These are phyloP conservation scores for Diogma glabrata DNA, from an alignment of 2,888 invertebrate genomes.

Conservation along the genomic window DNA sequence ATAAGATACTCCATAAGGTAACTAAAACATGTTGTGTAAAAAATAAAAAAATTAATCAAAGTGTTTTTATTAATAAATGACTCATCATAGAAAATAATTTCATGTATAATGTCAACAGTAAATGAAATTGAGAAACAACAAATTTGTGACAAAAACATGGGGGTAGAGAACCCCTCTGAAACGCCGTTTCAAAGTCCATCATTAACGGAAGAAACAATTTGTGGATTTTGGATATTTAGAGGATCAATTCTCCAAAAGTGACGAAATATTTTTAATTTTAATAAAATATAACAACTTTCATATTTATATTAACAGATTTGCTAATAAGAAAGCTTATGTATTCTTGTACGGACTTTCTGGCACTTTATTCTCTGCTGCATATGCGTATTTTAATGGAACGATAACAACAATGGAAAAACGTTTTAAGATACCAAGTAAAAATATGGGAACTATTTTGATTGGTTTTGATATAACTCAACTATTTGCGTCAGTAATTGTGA, in stretches of 20 bases:
- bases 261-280: no score
- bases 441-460: conserved; percentile 57
- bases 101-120: no score
- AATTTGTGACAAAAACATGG: no score
- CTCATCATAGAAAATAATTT: no score
- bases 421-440: conserved; percentile 59
- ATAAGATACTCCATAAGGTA: no score
- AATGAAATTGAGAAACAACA: no score
- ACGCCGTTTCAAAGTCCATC: no score
- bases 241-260: conserved; percentile 47
- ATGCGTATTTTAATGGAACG: conserved; percentile 61
- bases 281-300: conserved; percentile 2
- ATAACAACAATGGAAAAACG: conserved; percentile 62
- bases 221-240: conserved; percentile 49
- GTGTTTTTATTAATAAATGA: no score
- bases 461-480: conserved; percentile 64
- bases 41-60: no score
- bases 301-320: conserved; percentile 26
- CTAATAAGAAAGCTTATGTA: conserved; percentile 38
- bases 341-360: conserved; percentile 54
- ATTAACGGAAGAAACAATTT: conserved; percentile 49
- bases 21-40: no score
- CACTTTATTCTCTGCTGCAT: conserved; percentile 55
- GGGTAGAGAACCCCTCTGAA: no score
- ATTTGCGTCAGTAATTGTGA: conserved; percentile 50